phyloP scores from a whole-genome alignment of 2,888 invertebrate genomes.

The Coenonympha arcania region DNA sequence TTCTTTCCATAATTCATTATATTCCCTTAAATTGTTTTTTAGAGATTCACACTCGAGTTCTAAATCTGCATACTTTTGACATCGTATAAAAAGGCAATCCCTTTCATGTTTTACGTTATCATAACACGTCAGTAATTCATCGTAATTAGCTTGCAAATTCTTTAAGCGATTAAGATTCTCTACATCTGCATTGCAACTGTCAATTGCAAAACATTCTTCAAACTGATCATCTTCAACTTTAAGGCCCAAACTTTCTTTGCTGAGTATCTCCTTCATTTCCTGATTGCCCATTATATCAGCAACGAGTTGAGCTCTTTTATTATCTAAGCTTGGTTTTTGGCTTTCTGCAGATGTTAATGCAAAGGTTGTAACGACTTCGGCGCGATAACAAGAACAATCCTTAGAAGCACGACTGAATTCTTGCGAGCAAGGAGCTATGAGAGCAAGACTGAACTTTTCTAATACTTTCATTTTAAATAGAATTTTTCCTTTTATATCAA shows the following conservation, averaged over 20 bases:
- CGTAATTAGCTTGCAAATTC: slow-evolving; percentile 54
- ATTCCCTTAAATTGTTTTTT: slow-evolving; percentile 49
- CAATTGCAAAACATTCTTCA: slow-evolving; percentile 34
- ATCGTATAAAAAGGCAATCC: slow-evolving; percentile 43
- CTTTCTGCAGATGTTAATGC: slow-evolving; percentile 44
- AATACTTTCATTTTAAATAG: slow-evolving; percentile 60
- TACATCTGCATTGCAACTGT: slow-evolving; percentile 44
- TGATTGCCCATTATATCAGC: slow-evolving; percentile 64
- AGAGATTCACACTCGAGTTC: slow-evolving; percentile 51
- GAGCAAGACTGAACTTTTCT: slow-evolving; percentile 60
- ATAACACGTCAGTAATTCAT: slow-evolving; percentile 54
- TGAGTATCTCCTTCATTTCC: slow-evolving; percentile 62
- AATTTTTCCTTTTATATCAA: slow-evolving; percentile 64
- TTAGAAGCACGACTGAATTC: slow-evolving; percentile 30
- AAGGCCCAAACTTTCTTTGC: slow-evolving; percentile 39
- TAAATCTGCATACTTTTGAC: slow-evolving; percentile 49
- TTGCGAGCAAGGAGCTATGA: slow-evolving; percentile 59
- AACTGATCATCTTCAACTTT: slow-evolving; percentile 33
- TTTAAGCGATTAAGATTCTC: slow-evolving; percentile 58
- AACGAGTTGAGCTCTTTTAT: slow-evolving; percentile 56
- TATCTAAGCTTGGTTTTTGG: slow-evolving; percentile 39
- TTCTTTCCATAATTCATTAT: slow-evolving; percentile 58
- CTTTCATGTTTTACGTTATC: slow-evolving; percentile 58
- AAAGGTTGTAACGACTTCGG: slow-evolving; percentile 43
- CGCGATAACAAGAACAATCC: slow-evolving; percentile 50